Evolutionary conservation across 2,888 invertebrate species (phyloP), one percentile per base, ranked within the genome.

Genomic region (Lumbricus terrestris): DNA sequence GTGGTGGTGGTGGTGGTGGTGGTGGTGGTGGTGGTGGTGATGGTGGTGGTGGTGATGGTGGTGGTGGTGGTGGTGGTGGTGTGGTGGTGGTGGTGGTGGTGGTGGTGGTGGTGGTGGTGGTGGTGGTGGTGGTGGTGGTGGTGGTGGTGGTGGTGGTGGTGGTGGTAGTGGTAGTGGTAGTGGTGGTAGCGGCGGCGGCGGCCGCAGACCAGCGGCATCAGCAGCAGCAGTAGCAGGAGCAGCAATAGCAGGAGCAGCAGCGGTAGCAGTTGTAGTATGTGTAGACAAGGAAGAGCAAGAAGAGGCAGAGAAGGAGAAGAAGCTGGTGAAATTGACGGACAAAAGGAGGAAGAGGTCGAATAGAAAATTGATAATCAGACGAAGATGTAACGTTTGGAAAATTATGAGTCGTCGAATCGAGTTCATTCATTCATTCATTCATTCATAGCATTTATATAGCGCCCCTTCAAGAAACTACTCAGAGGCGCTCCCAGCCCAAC

Each of bases 181-280:
- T 33, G 33, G 35, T 35, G 35, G 38, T 89, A 90, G 20, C 11
- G 18, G 47, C 11, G 18, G 20, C 11, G 18, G 18, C 11, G 18
- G 47, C 11, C 11, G 47, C 11, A 47, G 18, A 20, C 11, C 16
- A 47, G 18, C 16, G 18, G 18, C 47, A 82, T 89, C 35, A 37
- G 54, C 23, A 89, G 54, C 20, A 88, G n/a, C 82, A 89, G 23
- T 82, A 90, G 40, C 82, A 89, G 34, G 82, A 90, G 89, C 54
- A 88, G 33, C 82, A 90, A n/a, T 82, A 47, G 47, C 3, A 47
- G 47, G 15, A 40, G 40, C 6, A 40, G 40, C 6, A 40, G 40
- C 6, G 15, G 69, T 20, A 40, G 40, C 6, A 54, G 88, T 82
- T 33, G 38, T 69, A 35, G 88, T 47, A 37, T 38, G 23, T 5